These are phyloP conservation scores for Chlorops oryzae DNA, from an alignment of 1,140 invertebrate species.

Conservation along the genomic window DNA sequence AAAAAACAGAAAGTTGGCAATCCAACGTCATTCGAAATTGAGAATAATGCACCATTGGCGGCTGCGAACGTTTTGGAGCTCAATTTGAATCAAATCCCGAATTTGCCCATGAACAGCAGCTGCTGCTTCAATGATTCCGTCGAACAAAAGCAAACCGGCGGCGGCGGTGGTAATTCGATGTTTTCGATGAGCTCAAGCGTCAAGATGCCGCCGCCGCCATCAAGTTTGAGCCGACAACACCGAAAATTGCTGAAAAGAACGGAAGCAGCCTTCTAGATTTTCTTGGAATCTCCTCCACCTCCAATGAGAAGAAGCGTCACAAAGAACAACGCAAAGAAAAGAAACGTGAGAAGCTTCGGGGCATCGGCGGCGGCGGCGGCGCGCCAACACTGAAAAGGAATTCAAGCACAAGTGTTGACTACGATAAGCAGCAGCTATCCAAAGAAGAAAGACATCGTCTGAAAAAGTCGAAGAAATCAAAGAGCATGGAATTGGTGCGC, in stretches of 20 bases:
- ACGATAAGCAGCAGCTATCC: constrained; percentile 49
- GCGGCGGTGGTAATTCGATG: constrained; percentile 12
- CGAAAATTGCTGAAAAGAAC: neutral
- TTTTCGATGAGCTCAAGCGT: constrained; percentile 21
- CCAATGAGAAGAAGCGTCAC: constrained; percentile 57
- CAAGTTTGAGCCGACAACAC: constrained; percentile 4
- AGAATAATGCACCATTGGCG: neutral
- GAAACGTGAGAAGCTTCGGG: constrained; percentile 60
- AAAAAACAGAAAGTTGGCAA: constrained; percentile 71
- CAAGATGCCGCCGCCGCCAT: constrained; percentile 5
- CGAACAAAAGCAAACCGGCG: neutral
- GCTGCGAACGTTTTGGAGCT: constrained; percentile 3
- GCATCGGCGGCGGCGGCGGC: constrained; percentile 25
- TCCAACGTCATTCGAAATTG: constrained; percentile 35
- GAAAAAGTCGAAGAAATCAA: constrained; percentile 56
- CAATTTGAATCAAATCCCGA: neutral
- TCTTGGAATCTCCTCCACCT: neutral
- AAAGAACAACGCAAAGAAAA: constrained; percentile 58
- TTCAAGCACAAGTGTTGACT: too few relatives aligned
- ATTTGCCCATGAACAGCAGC: neutral
- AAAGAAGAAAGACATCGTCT: constrained; percentile 44
- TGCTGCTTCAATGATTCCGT: neutral
- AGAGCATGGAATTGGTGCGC: constrained; percentile 28
- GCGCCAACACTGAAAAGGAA: too few relatives aligned
- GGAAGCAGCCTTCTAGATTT: neutral